These are phyloP conservation scores for Drosophila peninsularis DNA, from an alignment of 2,888 invertebrate species.

Conservation along the genomic window DNA sequence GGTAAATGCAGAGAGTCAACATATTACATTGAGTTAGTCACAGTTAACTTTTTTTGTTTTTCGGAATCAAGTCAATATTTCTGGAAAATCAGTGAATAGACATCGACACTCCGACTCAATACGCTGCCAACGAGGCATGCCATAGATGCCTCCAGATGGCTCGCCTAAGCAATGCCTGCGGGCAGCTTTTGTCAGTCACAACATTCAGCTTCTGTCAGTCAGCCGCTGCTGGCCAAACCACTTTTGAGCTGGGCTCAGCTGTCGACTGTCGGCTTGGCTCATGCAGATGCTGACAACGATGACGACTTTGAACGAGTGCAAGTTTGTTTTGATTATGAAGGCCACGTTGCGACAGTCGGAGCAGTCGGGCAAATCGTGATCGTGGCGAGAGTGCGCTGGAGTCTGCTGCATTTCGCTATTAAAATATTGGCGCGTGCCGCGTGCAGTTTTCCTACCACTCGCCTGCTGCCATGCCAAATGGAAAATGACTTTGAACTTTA, in stretches of 20 bases:
- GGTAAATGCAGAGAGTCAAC: too few species aligned
- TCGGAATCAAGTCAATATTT: too few species aligned
- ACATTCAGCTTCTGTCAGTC: constrained; percentile 63
- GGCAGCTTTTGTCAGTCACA: constrained; percentile 10
- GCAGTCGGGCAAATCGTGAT: constrained; percentile 66
- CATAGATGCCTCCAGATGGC: background rate
- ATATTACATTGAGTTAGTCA: too few species aligned
- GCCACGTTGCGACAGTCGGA: constrained; percentile 38
- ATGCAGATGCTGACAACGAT: constrained; percentile 8
- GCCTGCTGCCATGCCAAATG: constrained; percentile 37
- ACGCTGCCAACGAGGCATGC: too few species aligned
- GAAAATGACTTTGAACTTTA: constrained; percentile 81
- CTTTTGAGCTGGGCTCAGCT: constrained; percentile 39
- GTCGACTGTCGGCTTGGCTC: background rate
- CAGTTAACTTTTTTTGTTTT: too few species aligned
- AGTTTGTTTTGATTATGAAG: constrained; percentile 62
- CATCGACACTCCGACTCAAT: too few species aligned
- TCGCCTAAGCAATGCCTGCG: background rate
- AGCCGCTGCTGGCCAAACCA: constrained; percentile 45
- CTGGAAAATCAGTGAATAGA: too few species aligned
- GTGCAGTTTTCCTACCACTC: constrained; percentile 28
- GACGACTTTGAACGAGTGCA: constrained; percentile 41
- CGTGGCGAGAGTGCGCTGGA: constrained; percentile 43
- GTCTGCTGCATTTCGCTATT: constrained; percentile 42
- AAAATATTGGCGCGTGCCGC: constrained; percentile 56